Evolutionary conservation across 2,797 vertebrate species (phyloP).

Genomic region (Natrix natrix): DNA sequence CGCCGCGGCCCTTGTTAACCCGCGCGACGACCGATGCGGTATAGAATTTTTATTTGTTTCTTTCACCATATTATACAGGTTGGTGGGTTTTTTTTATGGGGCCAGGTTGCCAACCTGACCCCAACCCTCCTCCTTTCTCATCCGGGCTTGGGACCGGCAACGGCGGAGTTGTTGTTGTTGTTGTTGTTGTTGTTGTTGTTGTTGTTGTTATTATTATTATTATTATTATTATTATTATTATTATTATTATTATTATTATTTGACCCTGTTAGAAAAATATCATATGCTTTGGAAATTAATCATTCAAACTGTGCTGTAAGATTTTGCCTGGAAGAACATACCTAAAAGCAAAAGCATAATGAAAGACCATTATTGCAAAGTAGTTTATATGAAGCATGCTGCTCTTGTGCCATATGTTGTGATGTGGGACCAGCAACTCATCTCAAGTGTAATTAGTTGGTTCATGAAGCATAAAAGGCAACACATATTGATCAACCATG

Average conservation of each 20-base stretch:
- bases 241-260: neutral
- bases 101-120: too few species aligned
- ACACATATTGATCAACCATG: conserved; percentile 14
- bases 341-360: conserved; percentile 8
- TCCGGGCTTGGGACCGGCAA: too few species aligned
- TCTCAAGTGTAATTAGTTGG: conserved; percentile 14
- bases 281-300: neutral
- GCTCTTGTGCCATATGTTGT: conserved; percentile 5
- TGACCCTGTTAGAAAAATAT: conserved; percentile 13
- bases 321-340: neutral
- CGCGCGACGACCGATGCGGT: too few species aligned
- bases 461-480: conserved; percentile 4
- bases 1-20: too few species aligned
- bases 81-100: too few species aligned
- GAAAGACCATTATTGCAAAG: neutral
- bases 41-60: too few species aligned
- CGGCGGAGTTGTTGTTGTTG: too few species aligned
- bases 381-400: neutral
- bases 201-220: too few species aligned
- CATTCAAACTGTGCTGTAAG: neutral
- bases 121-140: too few species aligned
- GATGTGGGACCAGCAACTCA: neutral
- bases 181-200: too few species aligned
- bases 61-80: too few species aligned
- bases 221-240: too few species aligned